Percentiles rank a stretch among this genome's conserved stretches.
phyloP scores from a whole-genome alignment of 2,888 invertebrate species.

The Podabrus alpinus region DNA sequence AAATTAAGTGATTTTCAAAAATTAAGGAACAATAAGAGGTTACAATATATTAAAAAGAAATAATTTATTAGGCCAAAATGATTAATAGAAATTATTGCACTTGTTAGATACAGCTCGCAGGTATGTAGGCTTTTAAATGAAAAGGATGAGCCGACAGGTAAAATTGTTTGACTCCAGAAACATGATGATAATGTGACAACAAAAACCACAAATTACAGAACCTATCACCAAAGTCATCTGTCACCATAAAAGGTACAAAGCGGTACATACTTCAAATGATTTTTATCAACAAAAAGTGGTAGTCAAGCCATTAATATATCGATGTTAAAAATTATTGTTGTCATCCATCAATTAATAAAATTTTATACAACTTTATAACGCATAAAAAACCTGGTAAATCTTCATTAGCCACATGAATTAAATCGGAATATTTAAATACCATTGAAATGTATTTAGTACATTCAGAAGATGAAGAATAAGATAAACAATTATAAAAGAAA shows the following conservation, averaged over 20 bases:
- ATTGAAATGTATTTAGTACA: neutral
- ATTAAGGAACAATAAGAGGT: too few relatives aligned
- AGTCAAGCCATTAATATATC: neutral
- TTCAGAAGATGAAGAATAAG: neutral
- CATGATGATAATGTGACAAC: slow-evolving; percentile 40
- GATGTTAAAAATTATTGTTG: neutral
- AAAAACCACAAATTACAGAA: slow-evolving; percentile 36
- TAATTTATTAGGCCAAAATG: too few relatives aligned
- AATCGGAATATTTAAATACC: neutral
- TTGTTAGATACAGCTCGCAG: neutral
- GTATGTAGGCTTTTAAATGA: slow-evolving; percentile 3
- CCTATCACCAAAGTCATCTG: slow-evolving; percentile 35
- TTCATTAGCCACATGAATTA: neutral
- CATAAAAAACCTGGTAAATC: neutral
- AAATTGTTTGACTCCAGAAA: slow-evolving; percentile 20
- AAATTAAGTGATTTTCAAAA: too few relatives aligned
- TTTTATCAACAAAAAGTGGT: neutral
- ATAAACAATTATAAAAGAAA: neutral
- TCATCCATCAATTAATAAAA: neutral
- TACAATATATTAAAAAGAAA: too few relatives aligned
- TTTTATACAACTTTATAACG: neutral
- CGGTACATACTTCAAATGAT: neutral
- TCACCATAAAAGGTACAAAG: slow-evolving; percentile 34
- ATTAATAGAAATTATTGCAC: neutral
- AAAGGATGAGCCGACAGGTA: slow-evolving; percentile 29